These are phyloP conservation scores for Dendrocopos noguchii DNA, from an alignment of 2,113 vertebrate species.

Conservation along the genomic window DNA sequence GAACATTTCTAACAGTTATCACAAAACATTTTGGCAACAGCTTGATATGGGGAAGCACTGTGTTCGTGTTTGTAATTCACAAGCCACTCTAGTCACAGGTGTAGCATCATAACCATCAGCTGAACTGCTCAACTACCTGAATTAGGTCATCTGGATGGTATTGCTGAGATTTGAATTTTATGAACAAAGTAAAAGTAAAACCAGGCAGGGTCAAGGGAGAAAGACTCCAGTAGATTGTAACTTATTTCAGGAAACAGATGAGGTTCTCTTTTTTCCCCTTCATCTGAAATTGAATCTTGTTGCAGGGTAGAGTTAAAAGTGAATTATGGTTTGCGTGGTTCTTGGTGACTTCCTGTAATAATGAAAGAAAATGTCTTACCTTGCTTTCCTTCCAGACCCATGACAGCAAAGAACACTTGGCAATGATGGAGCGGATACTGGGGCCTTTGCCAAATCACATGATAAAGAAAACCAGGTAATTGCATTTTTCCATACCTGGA, in stretches of 20 bases:
- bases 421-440: conserved; percentile 92
- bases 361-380: neutral
- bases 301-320: neutral
- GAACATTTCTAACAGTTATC: neutral
- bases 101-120: neutral
- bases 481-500: neutral
- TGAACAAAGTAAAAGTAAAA: neutral
- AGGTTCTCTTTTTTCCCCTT: neutral
- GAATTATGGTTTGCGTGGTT: neutral
- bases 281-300: neutral
- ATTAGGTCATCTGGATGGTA: neutral
- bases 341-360: neutral
- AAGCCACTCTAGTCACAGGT: neutral
- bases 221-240: neutral
- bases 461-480: conserved; percentile 86
- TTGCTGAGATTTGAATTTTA: neutral
- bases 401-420: conserved; percentile 88
- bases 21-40: neutral
- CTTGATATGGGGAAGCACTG: neutral
- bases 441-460: conserved; percentile 84
- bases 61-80: neutral
- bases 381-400: conserved; percentile 73
- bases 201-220: neutral
- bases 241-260: neutral
- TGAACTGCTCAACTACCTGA: neutral